phyloP scores from a whole-genome alignment of 2,888 invertebrate genomes.

The Augiades crinisus region DNA sequence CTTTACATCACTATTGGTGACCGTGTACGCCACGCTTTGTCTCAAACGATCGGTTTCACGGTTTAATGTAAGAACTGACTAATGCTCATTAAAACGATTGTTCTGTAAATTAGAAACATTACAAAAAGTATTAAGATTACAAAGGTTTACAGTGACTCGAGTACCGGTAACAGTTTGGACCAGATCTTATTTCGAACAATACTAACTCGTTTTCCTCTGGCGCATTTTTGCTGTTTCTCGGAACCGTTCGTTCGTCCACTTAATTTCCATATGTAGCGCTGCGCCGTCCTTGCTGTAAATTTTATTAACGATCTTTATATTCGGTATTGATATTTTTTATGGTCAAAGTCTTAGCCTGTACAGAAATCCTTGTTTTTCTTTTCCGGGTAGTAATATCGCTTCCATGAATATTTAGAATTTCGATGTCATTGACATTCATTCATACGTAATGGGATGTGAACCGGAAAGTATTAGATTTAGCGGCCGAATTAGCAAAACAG shows the following conservation, averaged over 20 bases:
- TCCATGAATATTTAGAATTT: slow-evolving; percentile 6
- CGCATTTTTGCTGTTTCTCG: slow-evolving; percentile 20
- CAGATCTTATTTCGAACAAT: slow-evolving; percentile 6
- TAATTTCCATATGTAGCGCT: slow-evolving; percentile 26
- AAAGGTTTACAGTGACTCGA: not conserved
- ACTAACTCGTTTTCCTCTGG: slow-evolving; percentile 13
- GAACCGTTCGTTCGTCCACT: slow-evolving; percentile 16
- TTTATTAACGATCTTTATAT: slow-evolving; percentile 13
- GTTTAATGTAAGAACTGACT: slow-evolving; percentile 1
- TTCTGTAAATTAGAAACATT: slow-evolving; percentile 1
- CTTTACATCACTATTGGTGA: no score
- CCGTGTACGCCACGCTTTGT: slow-evolving; percentile 7
- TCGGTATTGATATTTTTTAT: slow-evolving; percentile 8
- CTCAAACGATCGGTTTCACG: slow-evolving; percentile 6
- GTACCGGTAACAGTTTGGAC: not conserved
- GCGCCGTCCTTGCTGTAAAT: slow-evolving; percentile 25
- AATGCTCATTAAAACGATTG: slow-evolving; percentile 4
- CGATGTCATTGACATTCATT: slow-evolving; percentile 3
- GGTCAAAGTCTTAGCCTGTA: slow-evolving; percentile 7
- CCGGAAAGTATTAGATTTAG: not conserved
- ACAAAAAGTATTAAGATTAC: not conserved
- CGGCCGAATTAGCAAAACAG: not conserved
- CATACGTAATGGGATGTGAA: slow-evolving; percentile 1
- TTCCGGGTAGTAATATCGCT: slow-evolving; percentile 5
- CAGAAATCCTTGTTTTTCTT: slow-evolving; percentile 3